Evolutionary conservation across 2,888 invertebrate genomes (phyloP).

Genomic region (Corythucha ciliata): DNA sequence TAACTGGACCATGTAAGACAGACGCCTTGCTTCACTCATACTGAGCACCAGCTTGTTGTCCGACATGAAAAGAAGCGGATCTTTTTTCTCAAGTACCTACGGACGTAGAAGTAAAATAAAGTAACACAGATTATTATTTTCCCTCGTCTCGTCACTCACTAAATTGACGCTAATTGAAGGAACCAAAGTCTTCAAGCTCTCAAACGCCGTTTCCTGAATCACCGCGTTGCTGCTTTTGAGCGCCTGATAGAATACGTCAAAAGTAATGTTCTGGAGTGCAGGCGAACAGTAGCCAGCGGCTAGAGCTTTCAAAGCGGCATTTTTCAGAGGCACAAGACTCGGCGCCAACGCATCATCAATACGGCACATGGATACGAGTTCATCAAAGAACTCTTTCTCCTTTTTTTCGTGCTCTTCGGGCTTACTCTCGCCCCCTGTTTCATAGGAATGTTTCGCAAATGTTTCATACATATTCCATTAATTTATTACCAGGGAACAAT

Average conservation of each 20-base stretch:
- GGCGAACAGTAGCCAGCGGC: constrained; percentile 78
- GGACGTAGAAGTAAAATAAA: neutral
- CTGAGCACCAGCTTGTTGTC: constrained; percentile 78
- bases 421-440: no score
- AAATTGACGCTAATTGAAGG: constrained; percentile 71
- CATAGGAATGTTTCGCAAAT: constrained; percentile 10
- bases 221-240: constrained; percentile 78
- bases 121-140: neutral
- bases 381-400: constrained; percentile 85
- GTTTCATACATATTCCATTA: constrained; percentile 43
- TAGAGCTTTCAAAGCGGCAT: constrained; percentile 73
- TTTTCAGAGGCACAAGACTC: constrained; percentile 77
- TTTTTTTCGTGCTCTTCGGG: constrained; percentile 69
- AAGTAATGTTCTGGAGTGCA: constrained; percentile 64
- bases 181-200: constrained; percentile 87
- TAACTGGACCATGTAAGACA: constrained; percentile 85
- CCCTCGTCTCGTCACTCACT: no score
- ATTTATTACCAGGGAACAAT: constrained; percentile 82
- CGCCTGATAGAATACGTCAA: constrained; percentile 75
- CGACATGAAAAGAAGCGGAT: constrained; percentile 73
- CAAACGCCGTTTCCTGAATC: constrained; percentile 84
- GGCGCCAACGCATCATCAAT: constrained; percentile 77
- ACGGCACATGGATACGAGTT: constrained; percentile 79
- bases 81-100: constrained; percentile 64
- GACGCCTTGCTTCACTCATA: constrained; percentile 75